Evolutionary conservation across 2,113 vertebrate species (phyloP), one percentile per base, ranked within the genome.

Genomic region (Dromaius novaehollandiae): DNA sequence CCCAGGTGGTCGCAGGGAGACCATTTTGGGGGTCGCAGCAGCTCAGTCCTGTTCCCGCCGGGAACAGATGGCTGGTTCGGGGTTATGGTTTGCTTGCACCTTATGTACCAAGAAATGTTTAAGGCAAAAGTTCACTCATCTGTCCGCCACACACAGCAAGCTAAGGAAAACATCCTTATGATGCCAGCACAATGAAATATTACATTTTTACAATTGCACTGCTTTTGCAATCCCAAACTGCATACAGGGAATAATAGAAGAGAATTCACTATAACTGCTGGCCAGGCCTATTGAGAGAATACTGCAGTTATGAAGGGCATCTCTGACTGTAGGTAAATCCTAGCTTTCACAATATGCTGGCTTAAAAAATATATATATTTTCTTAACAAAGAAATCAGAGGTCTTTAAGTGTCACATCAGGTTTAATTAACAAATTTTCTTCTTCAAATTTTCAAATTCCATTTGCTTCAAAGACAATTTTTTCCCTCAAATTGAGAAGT

Each of bases 401-500:
- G 32, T 86, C 30, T 84, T 51, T 58, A 76, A 95, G 74, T 90
- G 64, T 84, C 70, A 86, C 32, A 78, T 84, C 19, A 86, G 88
- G 30, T 88, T 93, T 63, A 79, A 53, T 66, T 65, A 86, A 28
- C 87, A 42, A 18, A 86, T 38, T 86, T 75, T 50, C 55, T 93
- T 96, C 81, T 69, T 20, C 25, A 48, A 90, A 55, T 19, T 89
- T 86, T 34, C 87, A 34, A 82, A 85, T 77, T 83, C 34, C 4
- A 78, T 96, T 88, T 92, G 50, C 76, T 95, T 91, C 80, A 93
- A 94, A 97, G 81, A 20, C 13, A 86, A 66, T 68, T 66, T 89
- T 88, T 12, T 61, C 42, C 85, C 71, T 90, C 51, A 86, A 61
- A 38, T 69, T 73, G 42, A 87, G 86, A 76, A 91, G 53, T 95